Evolutionary conservation across 2,113 vertebrate genomes (phyloP).

Genomic region (Hippopotamus amphibius): DNA sequence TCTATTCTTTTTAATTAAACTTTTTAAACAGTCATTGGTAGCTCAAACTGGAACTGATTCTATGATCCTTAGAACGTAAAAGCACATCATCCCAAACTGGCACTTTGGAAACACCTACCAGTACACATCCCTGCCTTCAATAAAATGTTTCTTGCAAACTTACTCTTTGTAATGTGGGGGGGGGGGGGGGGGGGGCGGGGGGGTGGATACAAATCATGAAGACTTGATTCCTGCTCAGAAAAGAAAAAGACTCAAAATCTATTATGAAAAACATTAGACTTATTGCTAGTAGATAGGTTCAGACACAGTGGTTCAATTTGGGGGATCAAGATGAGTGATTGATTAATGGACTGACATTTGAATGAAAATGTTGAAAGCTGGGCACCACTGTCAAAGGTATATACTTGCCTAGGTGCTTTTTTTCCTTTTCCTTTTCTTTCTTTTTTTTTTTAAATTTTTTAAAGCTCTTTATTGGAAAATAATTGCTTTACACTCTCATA

Average conservation of each 20-base stretch:
- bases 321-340: not conserved
- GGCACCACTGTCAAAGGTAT: fast-evolving
- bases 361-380: not conserved
- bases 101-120: not conserved
- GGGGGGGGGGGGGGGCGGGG: fast-evolving
- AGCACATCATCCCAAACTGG: not conserved
- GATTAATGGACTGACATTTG: not conserved
- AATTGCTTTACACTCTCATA: too few species aligned
- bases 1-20: not conserved
- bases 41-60: not conserved
- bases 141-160: not conserved
- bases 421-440: too few species aligned
- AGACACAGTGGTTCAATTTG: not conserved
- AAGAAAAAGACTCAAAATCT: not conserved
- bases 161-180: not conserved
- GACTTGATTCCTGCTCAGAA: not conserved
- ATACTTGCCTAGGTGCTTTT: not conserved
- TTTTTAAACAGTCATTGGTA: not conserved
- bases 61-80: conserved; percentile 2
- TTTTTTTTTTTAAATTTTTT: not conserved
- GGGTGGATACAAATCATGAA: not conserved
- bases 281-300: not conserved
- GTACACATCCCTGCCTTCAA: not conserved
- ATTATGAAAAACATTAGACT: not conserved
- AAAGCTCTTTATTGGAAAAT: too few species aligned